Evolutionary conservation across 2,113 vertebrate genomes (phyloP), one percentile per base, ranked within the genome.

Genomic region (Dasypus novemcinctus): DNA sequence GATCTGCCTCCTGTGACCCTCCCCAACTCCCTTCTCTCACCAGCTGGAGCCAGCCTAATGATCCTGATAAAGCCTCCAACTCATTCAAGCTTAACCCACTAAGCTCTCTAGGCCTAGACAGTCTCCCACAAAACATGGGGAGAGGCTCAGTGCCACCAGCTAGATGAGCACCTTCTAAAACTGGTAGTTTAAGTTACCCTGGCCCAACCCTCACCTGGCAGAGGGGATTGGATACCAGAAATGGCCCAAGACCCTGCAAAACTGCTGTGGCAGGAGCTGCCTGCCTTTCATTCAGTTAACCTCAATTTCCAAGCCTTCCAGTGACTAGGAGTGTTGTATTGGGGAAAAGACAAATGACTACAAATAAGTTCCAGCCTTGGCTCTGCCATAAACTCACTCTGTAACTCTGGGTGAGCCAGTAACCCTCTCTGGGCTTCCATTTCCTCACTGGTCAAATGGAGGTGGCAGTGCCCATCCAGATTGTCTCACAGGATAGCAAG

Each of bases 51-150:
- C 49, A 94, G 63, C 38, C 93, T 82, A 81, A 91, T 90, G 95
- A 95, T 94, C 86, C 93, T 88, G 85, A 97, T 88, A 96, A 94
- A 97, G 90, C 92, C 72, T 86, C 68, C 80, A 81, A 90, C 76
- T 92, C 83, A 71, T 81, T 95, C 93, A 88, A 64, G 72, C 85
- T 96, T 95, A 95, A 87, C 88, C 36, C 75, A 91, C 59, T 93
- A 92, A 90, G 75, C n/a, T 82, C 69, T 82, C 33, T 63, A 59
- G 46, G 64, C 87, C 29, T 86, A 90, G 12, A 82, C n/a, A 8
- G 29, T 72, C 84, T 94, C 75, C 69, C 71, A 87, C 80, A 63
- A 94, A 76, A 93, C 49, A 85, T 0, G 63, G 41, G 52, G 54
- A 86, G 57, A 57, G 23, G 23, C 31, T 72, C 33, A 25, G 9